These are phyloP conservation scores for Mastomys coucha DNA, from an alignment of 2,113 vertebrate genomes.

Conservation along the genomic window DNA sequence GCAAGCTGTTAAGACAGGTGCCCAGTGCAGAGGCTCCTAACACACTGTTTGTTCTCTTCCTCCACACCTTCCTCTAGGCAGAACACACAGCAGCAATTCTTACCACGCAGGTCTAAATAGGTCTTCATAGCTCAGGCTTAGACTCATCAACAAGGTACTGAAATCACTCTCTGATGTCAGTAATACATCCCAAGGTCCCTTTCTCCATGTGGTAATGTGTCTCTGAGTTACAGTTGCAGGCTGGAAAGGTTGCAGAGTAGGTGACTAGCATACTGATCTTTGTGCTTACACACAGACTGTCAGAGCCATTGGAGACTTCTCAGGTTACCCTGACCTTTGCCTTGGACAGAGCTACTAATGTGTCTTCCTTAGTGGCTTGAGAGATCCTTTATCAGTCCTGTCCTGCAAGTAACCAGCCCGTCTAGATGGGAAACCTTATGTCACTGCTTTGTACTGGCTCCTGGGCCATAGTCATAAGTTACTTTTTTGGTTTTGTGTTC, in stretches of 20 bases:
- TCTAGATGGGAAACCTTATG: background rate
- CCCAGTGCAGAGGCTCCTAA: slow-evolving; percentile 1
- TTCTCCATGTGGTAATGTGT: slow-evolving; percentile 59
- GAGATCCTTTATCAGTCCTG: background rate
- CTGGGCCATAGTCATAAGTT: slow-evolving; percentile 5
- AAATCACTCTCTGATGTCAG: slow-evolving; percentile 71
- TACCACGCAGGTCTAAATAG: background rate
- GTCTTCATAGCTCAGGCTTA: slow-evolving; percentile 56
- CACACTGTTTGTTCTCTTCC: background rate
- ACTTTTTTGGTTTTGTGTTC: slow-evolving; percentile 46
- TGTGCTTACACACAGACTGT: background rate
- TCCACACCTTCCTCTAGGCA: background rate
- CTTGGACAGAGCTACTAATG: background rate
- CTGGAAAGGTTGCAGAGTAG: slow-evolving; percentile 61
- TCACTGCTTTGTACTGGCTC: slow-evolving; percentile 7
- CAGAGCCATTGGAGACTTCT: background rate
- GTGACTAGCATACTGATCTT: slow-evolving; percentile 61
- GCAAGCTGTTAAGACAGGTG: slow-evolving; percentile 48
- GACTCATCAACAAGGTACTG: slow-evolving; percentile 67
- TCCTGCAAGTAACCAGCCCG: slow-evolving; percentile 31
- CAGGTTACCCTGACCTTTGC: slow-evolving; percentile 22
- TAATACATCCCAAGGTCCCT: slow-evolving; percentile 67
- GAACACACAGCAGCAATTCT: background rate
- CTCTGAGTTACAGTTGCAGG: slow-evolving; percentile 73
- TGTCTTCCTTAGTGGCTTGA: background rate